Conservation (phyloP, 1,140 invertebrate genomes). For the Atopsyche davidsoni region DNA sequence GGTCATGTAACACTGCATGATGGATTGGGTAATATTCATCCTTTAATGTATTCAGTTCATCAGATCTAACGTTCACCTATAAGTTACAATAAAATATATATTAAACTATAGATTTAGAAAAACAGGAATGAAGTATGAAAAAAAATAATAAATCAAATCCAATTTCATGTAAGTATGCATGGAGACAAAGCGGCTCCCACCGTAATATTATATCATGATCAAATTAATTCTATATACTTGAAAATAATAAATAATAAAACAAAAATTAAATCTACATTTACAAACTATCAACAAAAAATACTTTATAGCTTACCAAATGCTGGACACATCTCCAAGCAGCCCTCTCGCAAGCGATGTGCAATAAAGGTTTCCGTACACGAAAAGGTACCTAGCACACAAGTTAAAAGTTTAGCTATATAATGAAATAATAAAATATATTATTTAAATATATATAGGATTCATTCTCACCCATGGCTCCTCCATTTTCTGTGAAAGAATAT, state of each 20-base stretch:
- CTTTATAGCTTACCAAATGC: constrained; percentile 47
- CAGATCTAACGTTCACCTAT: constrained; percentile 44
- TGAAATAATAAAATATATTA: constrained; percentile 1
- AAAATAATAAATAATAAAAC: constrained; percentile 3
- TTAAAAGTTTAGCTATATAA: constrained; percentile 2
- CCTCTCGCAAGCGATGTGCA: constrained; percentile 62
- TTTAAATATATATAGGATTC: background rate
- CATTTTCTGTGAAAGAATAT: constrained; percentile 59
- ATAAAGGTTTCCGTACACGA: constrained; percentile 52
- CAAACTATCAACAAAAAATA: too few relatives aligned
- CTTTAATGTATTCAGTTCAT: constrained; percentile 68
- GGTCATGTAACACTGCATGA: constrained; percentile 62
- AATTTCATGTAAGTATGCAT: too few relatives aligned
- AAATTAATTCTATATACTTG: too few relatives aligned
- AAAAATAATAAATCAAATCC: too few relatives aligned
- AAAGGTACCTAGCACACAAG: constrained; percentile 38
- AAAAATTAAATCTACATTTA: background rate
- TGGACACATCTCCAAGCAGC: constrained; percentile 67
- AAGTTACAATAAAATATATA: too few relatives aligned
- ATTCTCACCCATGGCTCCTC: constrained; percentile 61
- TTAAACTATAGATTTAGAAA: too few relatives aligned
- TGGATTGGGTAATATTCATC: constrained; percentile 74
- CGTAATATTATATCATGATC: too few relatives aligned
- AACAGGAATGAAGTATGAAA: too few relatives aligned
- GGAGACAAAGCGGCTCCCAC: too few relatives aligned